Percentiles rank a stretch among this genome's conserved stretches.
phyloP scores from a whole-genome alignment of 1,140 invertebrate species.

The Drosophila simulans region DNA sequence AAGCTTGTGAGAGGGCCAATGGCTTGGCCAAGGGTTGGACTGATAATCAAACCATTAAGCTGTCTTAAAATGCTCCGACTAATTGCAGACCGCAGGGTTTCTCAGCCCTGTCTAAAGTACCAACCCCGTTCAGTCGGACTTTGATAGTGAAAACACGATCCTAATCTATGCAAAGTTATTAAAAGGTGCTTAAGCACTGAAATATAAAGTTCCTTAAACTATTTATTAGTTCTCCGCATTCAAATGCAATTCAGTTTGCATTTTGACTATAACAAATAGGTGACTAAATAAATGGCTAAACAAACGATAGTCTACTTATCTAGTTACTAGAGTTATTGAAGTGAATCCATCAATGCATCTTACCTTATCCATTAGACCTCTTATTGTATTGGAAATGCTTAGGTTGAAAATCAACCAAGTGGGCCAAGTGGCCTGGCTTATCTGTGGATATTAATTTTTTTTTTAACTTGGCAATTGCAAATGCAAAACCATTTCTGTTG shows the following conservation, averaged over 20 bases:
- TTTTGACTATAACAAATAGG: too few relatives aligned
- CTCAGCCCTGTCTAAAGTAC: neutral
- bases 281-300: too few relatives aligned
- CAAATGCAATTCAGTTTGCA: too few relatives aligned
- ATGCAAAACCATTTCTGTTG: slow-evolving; percentile 67
- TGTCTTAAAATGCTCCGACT: slow-evolving; percentile 10
- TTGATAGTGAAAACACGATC: neutral
- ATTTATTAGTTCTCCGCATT: too few relatives aligned
- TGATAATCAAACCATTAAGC: slow-evolving; percentile 36
- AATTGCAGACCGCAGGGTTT: slow-evolving; percentile 20
- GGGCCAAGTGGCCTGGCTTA: slow-evolving; percentile 36
- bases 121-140: neutral
- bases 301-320: too few relatives aligned
- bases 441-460: slow-evolving; percentile 44
- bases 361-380: too few relatives aligned
- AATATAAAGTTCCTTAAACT: neutral
- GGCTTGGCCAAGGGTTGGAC: neutral
- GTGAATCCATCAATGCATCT: too few relatives aligned
- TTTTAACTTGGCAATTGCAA: slow-evolving; percentile 37
- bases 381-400: neutral
- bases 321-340: too few relatives aligned
- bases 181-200: neutral
- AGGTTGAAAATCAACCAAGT: slow-evolving; percentile 10
- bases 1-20: neutral
- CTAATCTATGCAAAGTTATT: neutral